Base-by-base conservation (phyloP, 2,113 vertebrate species). In the Petroica traversi region DNA sequence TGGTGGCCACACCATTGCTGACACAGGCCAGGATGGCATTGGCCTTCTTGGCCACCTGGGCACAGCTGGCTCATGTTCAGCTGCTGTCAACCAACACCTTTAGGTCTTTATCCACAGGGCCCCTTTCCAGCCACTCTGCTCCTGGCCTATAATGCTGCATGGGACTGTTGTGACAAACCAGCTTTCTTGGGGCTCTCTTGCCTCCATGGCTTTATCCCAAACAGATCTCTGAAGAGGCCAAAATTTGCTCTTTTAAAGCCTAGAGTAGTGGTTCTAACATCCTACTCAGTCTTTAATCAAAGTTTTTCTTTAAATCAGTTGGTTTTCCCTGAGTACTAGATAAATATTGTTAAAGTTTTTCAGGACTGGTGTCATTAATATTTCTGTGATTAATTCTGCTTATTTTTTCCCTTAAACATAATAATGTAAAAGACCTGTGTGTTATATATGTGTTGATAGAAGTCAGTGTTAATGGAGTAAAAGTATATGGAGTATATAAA, bases 21-120 rank as follows among this genome's bases (percentile, higher is more conserved):
- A 13, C 1, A 4, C 36, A 51, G 49, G 18, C 49, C 58, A 88
- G 75, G 43, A 43, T 45, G 36, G 6, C 33, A 58, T 12, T 29
- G 45, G 23, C 33, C 15, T 73, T 16, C 36, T 38, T 66, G 86
- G 59, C 26, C 23, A n/a, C 51, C 28, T 59, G 68, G 38, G 28
- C 38, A n/a, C 59, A 4, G 1, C 19, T 51, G n/a, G 19, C 23
- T 88, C 22, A 1, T 8, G 33, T 12, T 58, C 43, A 73, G 17
- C 17, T 18, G 19, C 48, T 41, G 48, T 34, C 1, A 4, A 46
- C 0, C 5, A 9, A 16, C 57, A 46, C 5, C 8, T 1, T 2
- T 16, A 71, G 29, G 5, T 38, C 4, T 24, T 40, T 77, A 61
- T 59, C 45, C 12, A 3, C 22, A 4, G 6, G 9, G 14, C 18